Conservation (phyloP, 1,140 invertebrate species). For the Pseudomyrmex dendroicus region DNA sequence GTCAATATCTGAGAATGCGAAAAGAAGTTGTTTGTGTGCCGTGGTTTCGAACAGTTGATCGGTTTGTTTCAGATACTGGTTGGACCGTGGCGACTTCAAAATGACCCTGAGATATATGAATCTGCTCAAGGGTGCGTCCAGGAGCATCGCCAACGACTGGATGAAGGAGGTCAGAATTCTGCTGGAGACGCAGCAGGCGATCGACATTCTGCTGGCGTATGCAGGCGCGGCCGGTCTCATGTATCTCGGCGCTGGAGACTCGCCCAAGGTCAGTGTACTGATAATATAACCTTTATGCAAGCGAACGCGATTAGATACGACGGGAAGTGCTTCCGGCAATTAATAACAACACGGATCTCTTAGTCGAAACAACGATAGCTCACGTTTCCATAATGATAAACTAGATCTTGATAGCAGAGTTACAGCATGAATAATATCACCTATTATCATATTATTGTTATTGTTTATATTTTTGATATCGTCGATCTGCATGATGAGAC, state of each 20-base stretch:
- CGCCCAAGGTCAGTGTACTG: constrained; percentile 74
- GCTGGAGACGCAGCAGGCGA: constrained; percentile 96
- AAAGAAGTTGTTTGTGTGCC: not conserved
- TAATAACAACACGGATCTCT: not conserved
- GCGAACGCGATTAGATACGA: constrained; percentile 8
- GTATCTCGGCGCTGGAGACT: constrained; percentile 84
- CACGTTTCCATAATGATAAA: not conserved
- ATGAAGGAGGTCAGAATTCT: constrained; percentile 92
- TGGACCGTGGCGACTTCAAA: constrained; percentile 94
- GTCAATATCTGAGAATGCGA: not conserved
- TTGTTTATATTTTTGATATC: not conserved
- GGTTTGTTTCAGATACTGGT: constrained; percentile 89
- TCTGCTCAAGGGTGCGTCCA: constrained; percentile 93
- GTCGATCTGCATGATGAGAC: not conserved
- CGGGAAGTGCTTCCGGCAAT: constrained; percentile 29
- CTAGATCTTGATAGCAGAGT: not conserved
- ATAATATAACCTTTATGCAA: constrained; percentile 16
- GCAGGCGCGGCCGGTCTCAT: constrained; percentile 90
- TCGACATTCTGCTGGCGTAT: constrained; percentile 93
- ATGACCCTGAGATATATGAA: constrained; percentile 96
- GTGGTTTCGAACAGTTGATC: not conserved
- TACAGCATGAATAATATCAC: not conserved
- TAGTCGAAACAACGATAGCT: not conserved
- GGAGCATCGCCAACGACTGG: constrained; percentile 94
- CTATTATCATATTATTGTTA: not conserved